Evolutionary conservation across 2,797 vertebrate genomes (phyloP).

Genomic region (Antrozous pallidus): DNA sequence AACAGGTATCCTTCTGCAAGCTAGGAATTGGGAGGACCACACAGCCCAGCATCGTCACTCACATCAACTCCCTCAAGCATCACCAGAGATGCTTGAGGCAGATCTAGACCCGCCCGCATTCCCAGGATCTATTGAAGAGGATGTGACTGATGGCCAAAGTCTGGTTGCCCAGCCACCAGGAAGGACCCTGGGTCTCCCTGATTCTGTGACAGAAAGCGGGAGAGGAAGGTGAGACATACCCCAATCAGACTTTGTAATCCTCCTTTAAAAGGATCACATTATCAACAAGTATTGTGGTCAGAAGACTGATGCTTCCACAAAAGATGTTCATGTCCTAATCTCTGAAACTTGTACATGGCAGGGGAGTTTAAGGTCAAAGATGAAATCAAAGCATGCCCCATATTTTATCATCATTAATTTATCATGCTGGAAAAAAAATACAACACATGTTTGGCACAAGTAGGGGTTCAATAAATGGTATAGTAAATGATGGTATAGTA

Average conservation of each 20-base stretch:
- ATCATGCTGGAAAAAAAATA: background rate
- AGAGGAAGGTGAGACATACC: no score
- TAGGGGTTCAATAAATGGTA: background rate
- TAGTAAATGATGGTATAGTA: accelerated
- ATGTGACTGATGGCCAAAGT: background rate
- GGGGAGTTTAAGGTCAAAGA: no score
- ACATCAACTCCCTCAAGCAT: background rate
- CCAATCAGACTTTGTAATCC: background rate
- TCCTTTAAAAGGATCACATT: background rate
- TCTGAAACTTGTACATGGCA: background rate
- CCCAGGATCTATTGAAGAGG: background rate
- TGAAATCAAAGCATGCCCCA: background rate
- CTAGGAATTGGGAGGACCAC: background rate
- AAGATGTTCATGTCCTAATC: background rate
- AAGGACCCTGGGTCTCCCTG: background rate
- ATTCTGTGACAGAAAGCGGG: background rate
- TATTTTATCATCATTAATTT: background rate
- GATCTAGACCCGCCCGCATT: background rate
- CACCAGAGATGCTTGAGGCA: accelerated
- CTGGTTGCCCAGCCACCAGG: background rate
- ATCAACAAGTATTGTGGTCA: no score
- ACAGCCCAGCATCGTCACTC: background rate
- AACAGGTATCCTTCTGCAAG: background rate
- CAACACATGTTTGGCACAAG: no score
- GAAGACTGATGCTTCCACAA: background rate